Conservation (phyloP, 2,113 vertebrate genomes). For the Vanacampus margaritifer region DNA sequence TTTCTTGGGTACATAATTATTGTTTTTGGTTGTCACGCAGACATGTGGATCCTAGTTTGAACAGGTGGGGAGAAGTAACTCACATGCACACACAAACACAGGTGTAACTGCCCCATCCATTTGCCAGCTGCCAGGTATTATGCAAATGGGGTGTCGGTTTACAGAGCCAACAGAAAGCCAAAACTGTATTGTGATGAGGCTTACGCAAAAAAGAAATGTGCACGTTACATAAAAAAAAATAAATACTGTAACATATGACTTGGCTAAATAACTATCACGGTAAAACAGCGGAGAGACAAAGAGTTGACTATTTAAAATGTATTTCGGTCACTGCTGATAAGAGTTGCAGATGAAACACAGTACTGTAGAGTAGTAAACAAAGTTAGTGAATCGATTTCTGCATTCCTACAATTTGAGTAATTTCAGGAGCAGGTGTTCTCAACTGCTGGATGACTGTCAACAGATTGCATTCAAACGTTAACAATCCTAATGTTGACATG, state of each 20-base stretch:
- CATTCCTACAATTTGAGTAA: not conserved
- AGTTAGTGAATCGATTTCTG: not conserved
- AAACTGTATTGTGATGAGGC: slow-evolving; percentile 30
- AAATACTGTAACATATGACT: not conserved
- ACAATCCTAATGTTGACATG: too few species aligned
- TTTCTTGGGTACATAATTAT: slow-evolving; percentile 11
- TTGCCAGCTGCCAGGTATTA: slow-evolving; percentile 65
- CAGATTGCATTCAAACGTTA: not conserved
- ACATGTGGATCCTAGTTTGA: slow-evolving; percentile 41
- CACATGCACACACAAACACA: slow-evolving; percentile 21
- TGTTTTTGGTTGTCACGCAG: slow-evolving; percentile 33
- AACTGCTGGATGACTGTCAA: not conserved
- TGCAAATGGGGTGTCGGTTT: slow-evolving; percentile 68
- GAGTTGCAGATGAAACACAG: not conserved
- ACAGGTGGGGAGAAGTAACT: slow-evolving; percentile 52
- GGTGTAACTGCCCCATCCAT: slow-evolving; percentile 58
- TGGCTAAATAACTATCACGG: not conserved
- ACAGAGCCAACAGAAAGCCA: slow-evolving; percentile 67
- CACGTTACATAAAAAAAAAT: not conserved
- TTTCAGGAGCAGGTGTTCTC: not conserved
- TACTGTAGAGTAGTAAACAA: not conserved
- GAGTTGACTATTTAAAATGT: not conserved
- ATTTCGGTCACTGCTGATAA: not conserved
- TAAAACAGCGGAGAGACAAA: not conserved
- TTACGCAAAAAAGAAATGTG: not conserved